A percentile compares a stretch with the other conserved stretches of the same genome.
Evolutionary conservation across 2,888 invertebrate species (phyloP).

Genomic region (Sinohyriopsis cumingii): DNA sequence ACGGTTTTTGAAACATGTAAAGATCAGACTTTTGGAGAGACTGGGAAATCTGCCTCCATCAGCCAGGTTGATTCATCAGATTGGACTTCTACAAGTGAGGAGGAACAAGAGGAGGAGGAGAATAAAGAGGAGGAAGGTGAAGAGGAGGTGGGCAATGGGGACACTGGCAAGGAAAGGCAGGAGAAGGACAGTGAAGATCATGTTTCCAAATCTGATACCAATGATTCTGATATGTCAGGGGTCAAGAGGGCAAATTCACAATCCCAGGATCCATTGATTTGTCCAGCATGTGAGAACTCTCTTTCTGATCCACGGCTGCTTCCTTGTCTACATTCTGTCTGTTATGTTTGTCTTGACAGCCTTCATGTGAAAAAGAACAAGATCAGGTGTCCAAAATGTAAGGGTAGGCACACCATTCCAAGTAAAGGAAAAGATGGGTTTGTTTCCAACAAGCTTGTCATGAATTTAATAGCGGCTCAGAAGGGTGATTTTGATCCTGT

Average conservation of each 20-base stretch:
- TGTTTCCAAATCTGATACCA: background rate
- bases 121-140: background rate
- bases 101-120: too few species aligned
- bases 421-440: too few species aligned
- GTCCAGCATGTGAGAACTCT: too few species aligned
- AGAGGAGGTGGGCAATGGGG: background rate
- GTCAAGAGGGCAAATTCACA: background rate
- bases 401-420: background rate
- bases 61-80: background rate
- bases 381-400: slow-evolving; percentile 1
- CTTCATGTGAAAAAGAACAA: slow-evolving; percentile 5
- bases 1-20: background rate
- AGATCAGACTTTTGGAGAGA: background rate
- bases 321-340: background rate
- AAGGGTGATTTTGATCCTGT: background rate
- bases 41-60: background rate
- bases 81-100: background rate
- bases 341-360: background rate
- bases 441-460: slow-evolving; percentile 1
- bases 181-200: background rate
- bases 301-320: too few species aligned
- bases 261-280: too few species aligned
- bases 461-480: slow-evolving; percentile 9
- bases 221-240: background rate
- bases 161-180: background rate